Percentiles rank a stretch among this genome's conserved stretches.
These are phyloP conservation scores for Zaprionus obscuricornis DNA, from an alignment of 2,888 invertebrate species.

Conservation along the genomic window DNA sequence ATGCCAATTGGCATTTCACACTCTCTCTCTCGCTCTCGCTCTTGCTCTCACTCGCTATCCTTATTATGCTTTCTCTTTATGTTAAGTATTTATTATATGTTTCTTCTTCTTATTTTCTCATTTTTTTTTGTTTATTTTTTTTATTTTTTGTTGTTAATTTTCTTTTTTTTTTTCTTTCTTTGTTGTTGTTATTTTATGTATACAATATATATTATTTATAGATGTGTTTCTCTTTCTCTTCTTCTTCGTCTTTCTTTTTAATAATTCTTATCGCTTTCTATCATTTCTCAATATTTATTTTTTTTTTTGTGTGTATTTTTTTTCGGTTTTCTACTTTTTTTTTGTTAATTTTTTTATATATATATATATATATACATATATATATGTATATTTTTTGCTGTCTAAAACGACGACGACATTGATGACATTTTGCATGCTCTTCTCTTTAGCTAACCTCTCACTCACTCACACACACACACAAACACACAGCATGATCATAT, in stretches of 20 bases:
- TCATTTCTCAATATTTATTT: slow-evolving; percentile 21
- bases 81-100: no score
- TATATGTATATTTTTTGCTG: slow-evolving; percentile 43
- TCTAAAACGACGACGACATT: slow-evolving; percentile 67
- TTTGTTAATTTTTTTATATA: no score
- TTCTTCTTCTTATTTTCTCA: neutral
- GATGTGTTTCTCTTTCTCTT: slow-evolving; percentile 32
- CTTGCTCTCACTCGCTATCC: no score
- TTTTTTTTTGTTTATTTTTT: slow-evolving; percentile 1
- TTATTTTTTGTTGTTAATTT: slow-evolving; percentile 21
- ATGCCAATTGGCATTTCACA: neutral
- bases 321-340: slow-evolving; percentile 14
- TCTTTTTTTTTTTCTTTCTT: neutral
- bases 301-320: slow-evolving; percentile 13
- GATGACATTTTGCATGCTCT: slow-evolving; percentile 42
- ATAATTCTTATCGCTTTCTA: slow-evolving; percentile 18
- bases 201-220: slow-evolving; percentile 59
- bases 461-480: neutral
- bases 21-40: no score
- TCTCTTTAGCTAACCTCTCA: slow-evolving; percentile 5
- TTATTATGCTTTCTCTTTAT: no score
- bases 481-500: neutral
- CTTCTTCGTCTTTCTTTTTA: slow-evolving; percentile 15
- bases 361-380: no score
- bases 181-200: slow-evolving; percentile 28